Conservation (phyloP, 2,888 invertebrate genomes). For the Machimus atricapillus region DNA sequence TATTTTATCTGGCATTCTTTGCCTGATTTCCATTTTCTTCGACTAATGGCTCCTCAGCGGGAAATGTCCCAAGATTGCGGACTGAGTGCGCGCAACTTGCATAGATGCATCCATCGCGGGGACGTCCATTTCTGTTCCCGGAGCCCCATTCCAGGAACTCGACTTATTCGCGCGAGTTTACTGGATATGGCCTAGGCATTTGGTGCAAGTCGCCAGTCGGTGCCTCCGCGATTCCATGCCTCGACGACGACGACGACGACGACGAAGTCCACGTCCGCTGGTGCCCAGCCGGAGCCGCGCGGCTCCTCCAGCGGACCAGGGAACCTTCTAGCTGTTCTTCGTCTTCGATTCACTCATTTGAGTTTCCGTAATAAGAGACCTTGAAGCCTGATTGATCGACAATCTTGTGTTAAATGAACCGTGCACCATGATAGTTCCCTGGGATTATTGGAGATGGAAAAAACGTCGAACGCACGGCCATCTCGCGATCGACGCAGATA, state of each 20-base stretch:
- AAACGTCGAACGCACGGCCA: not conserved
- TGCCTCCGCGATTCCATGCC: not conserved
- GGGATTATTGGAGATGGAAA: constrained; percentile 1
- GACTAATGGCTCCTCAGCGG: not conserved
- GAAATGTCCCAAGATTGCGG: not conserved
- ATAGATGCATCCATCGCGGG: not conserved
- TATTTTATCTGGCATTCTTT: not conserved
- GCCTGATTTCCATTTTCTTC: constrained; percentile 12
- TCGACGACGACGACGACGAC: not conserved
- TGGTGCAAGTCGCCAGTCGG: not conserved
- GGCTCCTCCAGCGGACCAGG: not conserved
- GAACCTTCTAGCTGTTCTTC: not conserved
- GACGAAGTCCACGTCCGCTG: not conserved
- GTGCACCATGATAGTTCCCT: constrained; percentile 18
- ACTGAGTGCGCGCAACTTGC: not conserved
- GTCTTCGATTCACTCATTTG: constrained; percentile 25
- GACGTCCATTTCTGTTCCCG: not conserved
- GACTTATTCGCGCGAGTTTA: constrained; percentile 10
- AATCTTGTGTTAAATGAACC: constrained; percentile 38
- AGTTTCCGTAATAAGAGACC: constrained; percentile 25
- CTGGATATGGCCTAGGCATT: constrained; percentile 17
- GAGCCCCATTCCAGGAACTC: not conserved
- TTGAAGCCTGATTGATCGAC: constrained; percentile 39
- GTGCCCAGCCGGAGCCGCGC: not conserved
- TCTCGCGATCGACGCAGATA: not conserved